These are phyloP conservation scores for Lepidocyrtoides sp. DNA, from an alignment of 2,888 invertebrate genomes.

Conservation along the genomic window DNA sequence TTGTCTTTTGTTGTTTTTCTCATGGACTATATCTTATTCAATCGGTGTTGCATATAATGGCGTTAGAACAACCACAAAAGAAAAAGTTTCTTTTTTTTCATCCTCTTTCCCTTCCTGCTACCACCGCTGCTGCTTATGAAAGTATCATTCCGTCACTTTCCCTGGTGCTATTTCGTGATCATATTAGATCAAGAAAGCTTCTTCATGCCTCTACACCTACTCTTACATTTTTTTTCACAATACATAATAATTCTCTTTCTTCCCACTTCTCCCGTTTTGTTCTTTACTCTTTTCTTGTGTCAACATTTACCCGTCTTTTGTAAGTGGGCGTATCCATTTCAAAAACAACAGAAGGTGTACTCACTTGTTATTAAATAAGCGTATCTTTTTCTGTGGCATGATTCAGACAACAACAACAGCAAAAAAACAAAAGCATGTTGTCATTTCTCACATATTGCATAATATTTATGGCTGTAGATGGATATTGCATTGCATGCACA, in stretches of 20 bases:
- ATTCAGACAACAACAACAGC: background rate
- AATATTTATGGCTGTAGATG: background rate
- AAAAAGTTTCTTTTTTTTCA: conserved; percentile 38
- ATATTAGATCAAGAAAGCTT: conserved; percentile 13
- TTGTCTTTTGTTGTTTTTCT: conserved; percentile 57
- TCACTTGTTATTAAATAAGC: background rate
- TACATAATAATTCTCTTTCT: conserved; percentile 26
- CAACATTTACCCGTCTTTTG: conserved; percentile 37
- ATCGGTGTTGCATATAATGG: conserved; percentile 53
- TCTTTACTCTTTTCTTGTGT: conserved; percentile 25
- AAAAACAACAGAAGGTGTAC: conserved; percentile 5
- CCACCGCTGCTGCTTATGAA: background rate
- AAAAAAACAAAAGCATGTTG: background rate
- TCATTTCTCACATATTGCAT: background rate
- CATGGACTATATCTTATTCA: conserved; percentile 53
- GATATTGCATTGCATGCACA: background rate
- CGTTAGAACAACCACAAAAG: conserved; percentile 44
- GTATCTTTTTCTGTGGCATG: background rate
- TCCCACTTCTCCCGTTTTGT: conserved; percentile 30
- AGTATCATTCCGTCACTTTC: background rate
- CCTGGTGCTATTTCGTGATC: background rate
- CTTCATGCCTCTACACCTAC: conserved; percentile 25
- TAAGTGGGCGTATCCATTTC: conserved; percentile 1
- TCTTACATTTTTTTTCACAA: conserved; percentile 35
- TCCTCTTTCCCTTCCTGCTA: background rate